Percentiles rank a stretch among this genome's conserved stretches.
These are phyloP conservation scores for Ferrisia virgata DNA, from an alignment of 2,888 invertebrate genomes.

Conservation along the genomic window DNA sequence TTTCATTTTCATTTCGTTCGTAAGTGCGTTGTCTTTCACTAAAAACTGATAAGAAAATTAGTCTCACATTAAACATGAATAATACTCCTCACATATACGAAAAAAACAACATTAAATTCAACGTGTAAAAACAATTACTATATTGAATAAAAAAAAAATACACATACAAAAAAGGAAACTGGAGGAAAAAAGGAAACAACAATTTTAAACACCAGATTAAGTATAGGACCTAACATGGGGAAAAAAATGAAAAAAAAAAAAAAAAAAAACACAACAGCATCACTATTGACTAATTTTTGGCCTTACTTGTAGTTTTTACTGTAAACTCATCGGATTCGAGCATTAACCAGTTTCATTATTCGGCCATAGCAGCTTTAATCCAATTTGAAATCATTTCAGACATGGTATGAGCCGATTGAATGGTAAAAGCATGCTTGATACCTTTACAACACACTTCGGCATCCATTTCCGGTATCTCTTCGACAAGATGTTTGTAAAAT, in stretches of 20 bases:
- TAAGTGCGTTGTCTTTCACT: too few species aligned
- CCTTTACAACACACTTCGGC: conserved; percentile 61
- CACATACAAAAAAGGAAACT: background rate
- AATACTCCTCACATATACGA: too few species aligned
- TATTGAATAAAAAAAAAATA: background rate
- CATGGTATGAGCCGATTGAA: conserved; percentile 62
- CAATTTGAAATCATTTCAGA: conserved; percentile 52
- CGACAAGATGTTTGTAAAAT: conserved; percentile 66
- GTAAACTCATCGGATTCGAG: background rate
- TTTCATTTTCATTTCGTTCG: too few species aligned
- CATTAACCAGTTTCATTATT: background rate
- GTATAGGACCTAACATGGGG: too few species aligned
- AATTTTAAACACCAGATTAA: background rate
- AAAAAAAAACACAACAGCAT: background rate
- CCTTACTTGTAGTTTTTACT: background rate
- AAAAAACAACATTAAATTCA: too few species aligned
- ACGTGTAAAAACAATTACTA: background rate
- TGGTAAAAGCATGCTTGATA: conserved; percentile 76
- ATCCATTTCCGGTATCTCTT: conserved; percentile 61
- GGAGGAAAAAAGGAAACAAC: too few species aligned
- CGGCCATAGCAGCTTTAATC: conserved; percentile 38
- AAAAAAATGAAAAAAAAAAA: too few species aligned
- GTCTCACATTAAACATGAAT: too few species aligned
- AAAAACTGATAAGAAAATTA: too few species aligned
- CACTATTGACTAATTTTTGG: background rate